phyloP scores from a whole-genome alignment of 2,797 vertebrate species.

The Mormyrus hasselquistii region DNA sequence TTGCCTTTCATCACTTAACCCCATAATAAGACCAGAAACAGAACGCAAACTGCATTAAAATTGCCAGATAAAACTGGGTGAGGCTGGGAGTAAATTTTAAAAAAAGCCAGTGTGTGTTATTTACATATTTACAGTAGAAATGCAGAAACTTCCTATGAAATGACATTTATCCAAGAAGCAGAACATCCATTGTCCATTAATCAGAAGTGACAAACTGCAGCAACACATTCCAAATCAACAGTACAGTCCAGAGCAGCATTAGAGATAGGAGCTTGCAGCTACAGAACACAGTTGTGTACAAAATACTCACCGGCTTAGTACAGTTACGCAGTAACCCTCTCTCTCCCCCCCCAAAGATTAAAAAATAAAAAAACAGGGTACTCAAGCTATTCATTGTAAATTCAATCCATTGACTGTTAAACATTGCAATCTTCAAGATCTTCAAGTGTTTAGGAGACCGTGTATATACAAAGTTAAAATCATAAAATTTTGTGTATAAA shows the following conservation, averaged over 20 bases:
- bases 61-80: neutral
- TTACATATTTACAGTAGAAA: constrained; percentile 10
- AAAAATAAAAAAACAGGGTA: neutral
- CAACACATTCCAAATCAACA: neutral
- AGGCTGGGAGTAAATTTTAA: neutral
- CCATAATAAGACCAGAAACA: neutral
- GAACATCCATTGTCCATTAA: neutral
- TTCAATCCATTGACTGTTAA: neutral
- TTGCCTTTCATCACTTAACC: neutral
- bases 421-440: neutral
- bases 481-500: neutral
- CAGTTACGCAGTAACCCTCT: neutral
- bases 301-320: neutral
- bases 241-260: neutral
- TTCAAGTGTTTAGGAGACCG: neutral
- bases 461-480: neutral
- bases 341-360: neutral
- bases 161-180: neutral
- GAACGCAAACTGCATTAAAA: neutral
- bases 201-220: neutral
- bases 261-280: neutral
- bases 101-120: neutral
- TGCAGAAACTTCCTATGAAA: neutral
- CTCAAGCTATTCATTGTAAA: neutral
- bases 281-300: neutral